Percentiles rank a stretch among this genome's conserved stretches.
phyloP scores from a whole-genome alignment of 2,113 vertebrate genomes.

The Dromaius novaehollandiae region DNA sequence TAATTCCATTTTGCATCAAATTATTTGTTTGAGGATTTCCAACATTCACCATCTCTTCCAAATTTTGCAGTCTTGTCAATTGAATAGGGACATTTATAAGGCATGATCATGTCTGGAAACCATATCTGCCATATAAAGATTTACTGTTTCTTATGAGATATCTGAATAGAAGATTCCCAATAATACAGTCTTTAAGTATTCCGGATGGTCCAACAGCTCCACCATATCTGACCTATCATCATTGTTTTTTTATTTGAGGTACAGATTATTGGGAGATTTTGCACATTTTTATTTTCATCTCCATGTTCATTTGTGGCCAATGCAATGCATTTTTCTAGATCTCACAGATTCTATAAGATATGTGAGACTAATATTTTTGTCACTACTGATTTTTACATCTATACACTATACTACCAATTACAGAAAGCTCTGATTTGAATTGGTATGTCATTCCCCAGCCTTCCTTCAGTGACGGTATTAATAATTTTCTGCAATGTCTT shows the following conservation, averaged over 20 bases:
- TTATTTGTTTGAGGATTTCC: neutral
- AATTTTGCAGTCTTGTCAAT: neutral
- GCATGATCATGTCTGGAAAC: neutral
- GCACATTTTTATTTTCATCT: neutral
- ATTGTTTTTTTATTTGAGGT: neutral
- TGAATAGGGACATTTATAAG: neutral
- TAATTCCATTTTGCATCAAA: neutral
- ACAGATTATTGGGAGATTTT: neutral
- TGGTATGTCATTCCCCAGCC: neutral
- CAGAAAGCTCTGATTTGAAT: neutral
- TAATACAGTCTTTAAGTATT: neutral
- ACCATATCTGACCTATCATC: neutral
- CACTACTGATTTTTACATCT: neutral
- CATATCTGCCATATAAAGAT: neutral
- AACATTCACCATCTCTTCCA: neutral
- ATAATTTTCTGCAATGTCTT: neutral
- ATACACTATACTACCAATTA: rapidly evolving
- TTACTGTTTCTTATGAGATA: neutral
- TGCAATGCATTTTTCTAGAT: neutral
- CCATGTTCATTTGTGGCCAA: neutral
- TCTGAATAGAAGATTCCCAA: neutral
- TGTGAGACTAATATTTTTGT: neutral
- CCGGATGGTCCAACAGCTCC: neutral
- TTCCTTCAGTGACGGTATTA: neutral
- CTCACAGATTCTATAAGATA: neutral